Base-by-base conservation (phyloP, 2,113 vertebrate species). In the Chascanopsetta lugubris region DNA sequence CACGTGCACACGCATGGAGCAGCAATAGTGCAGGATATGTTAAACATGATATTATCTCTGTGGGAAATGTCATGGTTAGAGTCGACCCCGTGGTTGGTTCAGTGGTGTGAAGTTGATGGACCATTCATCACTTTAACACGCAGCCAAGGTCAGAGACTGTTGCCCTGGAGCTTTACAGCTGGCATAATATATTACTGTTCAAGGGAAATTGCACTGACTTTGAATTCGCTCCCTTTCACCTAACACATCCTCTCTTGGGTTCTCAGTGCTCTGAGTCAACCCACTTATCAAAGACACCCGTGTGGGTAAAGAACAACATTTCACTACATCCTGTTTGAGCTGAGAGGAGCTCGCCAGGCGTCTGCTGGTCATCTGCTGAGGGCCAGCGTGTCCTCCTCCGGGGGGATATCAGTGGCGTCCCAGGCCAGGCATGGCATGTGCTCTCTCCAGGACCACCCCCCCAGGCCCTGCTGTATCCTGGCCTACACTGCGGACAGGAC, bases 111-210 rank as follows among this genome's bases (percentile, higher is more conserved):
- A 54, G 45, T 32, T 72, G 67, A 77, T 75, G 64, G 71, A 74
- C 69, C 78, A 85, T 89, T 80, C 74, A 84, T 85, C 82, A 87
- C 64, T 75, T 78, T 61, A 74, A 69, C 70, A 78, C 61, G 43
- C 62, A 48, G 82, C 63, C 78, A 77, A 89, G 76, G 78, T 85
- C 76, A 83, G 64, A 80, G 76, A 30, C 51, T 38, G 61, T 9
- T 74, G 83, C 72, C 67, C 79, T 30, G 61, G 58, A 77, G 84
- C 66, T 18, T 61, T 64, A 43, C 59, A 80, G 54, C 64, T 63
- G 57, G 72, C 56, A 71, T 72, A 69, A 71, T 82, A 79, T 75
- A 84, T 79, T 71, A 58, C 32, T 49, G 62, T 80, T 77, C 58
- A 61, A 75, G 58, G 60, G 59, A 85, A 69, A 75, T 72, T 63